Base-by-base conservation (phyloP, 2,797 vertebrate genomes). In the Molossus alvarezi region DNA sequence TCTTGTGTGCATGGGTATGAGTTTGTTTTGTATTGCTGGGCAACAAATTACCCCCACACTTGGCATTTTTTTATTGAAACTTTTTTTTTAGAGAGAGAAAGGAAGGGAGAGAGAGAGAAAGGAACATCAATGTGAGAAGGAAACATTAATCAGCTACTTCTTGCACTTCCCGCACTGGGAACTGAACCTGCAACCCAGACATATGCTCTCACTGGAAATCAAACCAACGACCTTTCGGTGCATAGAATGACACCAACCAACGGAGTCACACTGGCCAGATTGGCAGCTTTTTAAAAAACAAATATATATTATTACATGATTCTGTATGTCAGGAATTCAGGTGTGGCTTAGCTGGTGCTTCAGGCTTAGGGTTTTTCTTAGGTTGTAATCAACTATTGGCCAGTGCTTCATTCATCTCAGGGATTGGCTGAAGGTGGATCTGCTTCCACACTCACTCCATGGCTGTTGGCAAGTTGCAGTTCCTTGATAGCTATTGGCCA, bases 261-360 rank as follows among this genome's bases (percentile, higher is more conserved):
- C 13, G 29, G 62, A 64, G 62, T 27, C 29, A 65, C 25, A 65
- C 62, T 5, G 15, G 27, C 62, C 13, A 65, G 62, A 23, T 6
- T 14, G 29, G 27, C 11, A 69, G 9, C 69, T 77, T 94, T 67
- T 72, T 57, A 89, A 37, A 25, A 5, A 3, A 53, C 45, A 65
- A 55, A 9, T 33, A 51, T 89, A 93, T 95, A 55, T 84, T 88
- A 82, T 79, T 53, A 51, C 37, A 53, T 77, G n/a, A 9, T 71
- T 95, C 18, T 77, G 5, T 83, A 57, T 88, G 85, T 77, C 17
- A 86, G 37, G 60, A 87, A 84, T 75, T 48, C 5, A 18, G 90
- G 60, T 87, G 25, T 65, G 65, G 20, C 64, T 95, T 93, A 53
- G 25, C 53, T 79, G 48, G 81, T 45, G 5, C 18, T 48, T 55